phyloP scores from a whole-genome alignment of 2,888 invertebrate species.

The Macaria notata region DNA sequence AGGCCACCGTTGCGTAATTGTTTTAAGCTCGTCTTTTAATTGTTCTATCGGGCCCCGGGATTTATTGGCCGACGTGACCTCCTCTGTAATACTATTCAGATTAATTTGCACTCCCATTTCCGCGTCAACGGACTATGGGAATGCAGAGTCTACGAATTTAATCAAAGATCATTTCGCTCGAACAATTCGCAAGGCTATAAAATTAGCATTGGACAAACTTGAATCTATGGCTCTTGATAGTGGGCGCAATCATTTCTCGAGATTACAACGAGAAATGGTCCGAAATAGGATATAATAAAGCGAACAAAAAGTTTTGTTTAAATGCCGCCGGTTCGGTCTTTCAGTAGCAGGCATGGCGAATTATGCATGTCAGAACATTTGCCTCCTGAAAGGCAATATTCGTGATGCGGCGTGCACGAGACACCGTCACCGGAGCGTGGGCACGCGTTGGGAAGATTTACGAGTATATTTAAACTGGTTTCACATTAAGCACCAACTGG shows the following conservation, averaged over 20 bases:
- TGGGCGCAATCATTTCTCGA: slow-evolving; percentile 4
- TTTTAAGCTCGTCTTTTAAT: slow-evolving; percentile 82
- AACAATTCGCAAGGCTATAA: slow-evolving; percentile 54
- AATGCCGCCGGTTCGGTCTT: no score
- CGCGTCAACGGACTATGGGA: slow-evolving; percentile 71
- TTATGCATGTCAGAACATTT: slow-evolving; percentile 14
- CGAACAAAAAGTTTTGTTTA: no score
- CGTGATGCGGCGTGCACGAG: slow-evolving; percentile 47
- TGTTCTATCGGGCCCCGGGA: slow-evolving; percentile 78
- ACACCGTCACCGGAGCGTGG: slow-evolving; percentile 51
- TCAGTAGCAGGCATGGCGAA: neutral
- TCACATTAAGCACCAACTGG: slow-evolving; percentile 74
- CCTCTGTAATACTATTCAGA: slow-evolving; percentile 67
- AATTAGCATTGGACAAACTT: slow-evolving; percentile 42
- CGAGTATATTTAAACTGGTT: slow-evolving; percentile 80
- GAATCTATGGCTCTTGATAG: slow-evolving; percentile 28
- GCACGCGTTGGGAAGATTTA: slow-evolving; percentile 74
- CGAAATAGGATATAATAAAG: no score
- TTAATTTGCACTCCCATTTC: slow-evolving; percentile 77
- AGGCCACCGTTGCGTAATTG: slow-evolving; percentile 79
- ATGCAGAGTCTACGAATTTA: slow-evolving; percentile 70
- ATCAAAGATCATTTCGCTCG: slow-evolving; percentile 62
- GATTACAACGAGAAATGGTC: neutral
- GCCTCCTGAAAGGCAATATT: slow-evolving; percentile 26
- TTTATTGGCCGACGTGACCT: slow-evolving; percentile 79